A percentile compares a stretch with the other conserved stretches of the same genome.
These are phyloP conservation scores for Agonopterix arenella DNA, from an alignment of 2,888 invertebrate species.

Conservation along the genomic window DNA sequence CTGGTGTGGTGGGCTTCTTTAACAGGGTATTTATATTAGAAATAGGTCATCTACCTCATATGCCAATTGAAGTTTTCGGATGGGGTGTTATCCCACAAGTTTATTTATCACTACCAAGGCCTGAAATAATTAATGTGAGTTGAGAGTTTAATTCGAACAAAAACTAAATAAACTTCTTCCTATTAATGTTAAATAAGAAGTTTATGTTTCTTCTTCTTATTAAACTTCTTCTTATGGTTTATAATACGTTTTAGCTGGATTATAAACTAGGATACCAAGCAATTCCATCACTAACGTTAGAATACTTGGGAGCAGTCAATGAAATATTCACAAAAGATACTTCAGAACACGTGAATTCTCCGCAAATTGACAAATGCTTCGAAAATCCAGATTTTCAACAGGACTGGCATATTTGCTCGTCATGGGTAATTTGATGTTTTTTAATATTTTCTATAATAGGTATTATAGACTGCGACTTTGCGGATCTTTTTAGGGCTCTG, in stretches of 20 bases:
- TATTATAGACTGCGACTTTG: no score
- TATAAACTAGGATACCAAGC: constrained; percentile 64
- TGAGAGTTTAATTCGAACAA: not conserved
- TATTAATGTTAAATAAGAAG: no score
- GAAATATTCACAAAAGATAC: constrained; percentile 39
- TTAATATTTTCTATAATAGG: no score
- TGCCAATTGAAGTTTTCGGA: constrained; percentile 72
- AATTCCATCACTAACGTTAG: constrained; percentile 51
- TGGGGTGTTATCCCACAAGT: constrained; percentile 78
- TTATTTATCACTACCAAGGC: constrained; percentile 65
- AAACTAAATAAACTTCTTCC: not conserved
- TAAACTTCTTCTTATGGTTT: not conserved
- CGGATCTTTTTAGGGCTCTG: no score
- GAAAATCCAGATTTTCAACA: constrained; percentile 48
- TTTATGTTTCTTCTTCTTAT: no score
- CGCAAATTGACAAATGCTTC: constrained; percentile 50
- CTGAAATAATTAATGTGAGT: constrained; percentile 38
- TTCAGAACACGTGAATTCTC: constrained; percentile 48
- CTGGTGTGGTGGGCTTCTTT: constrained; percentile 75
- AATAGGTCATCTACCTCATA: constrained; percentile 73
- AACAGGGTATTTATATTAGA: constrained; percentile 60
- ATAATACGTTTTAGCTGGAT: constrained; percentile 31
- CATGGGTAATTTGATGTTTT: constrained; percentile 34
- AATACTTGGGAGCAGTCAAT: constrained; percentile 52
- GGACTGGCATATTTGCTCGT: constrained; percentile 59